Conservation (phyloP, 2,113 vertebrate genomes). For the Gallinago undulata region DNA sequence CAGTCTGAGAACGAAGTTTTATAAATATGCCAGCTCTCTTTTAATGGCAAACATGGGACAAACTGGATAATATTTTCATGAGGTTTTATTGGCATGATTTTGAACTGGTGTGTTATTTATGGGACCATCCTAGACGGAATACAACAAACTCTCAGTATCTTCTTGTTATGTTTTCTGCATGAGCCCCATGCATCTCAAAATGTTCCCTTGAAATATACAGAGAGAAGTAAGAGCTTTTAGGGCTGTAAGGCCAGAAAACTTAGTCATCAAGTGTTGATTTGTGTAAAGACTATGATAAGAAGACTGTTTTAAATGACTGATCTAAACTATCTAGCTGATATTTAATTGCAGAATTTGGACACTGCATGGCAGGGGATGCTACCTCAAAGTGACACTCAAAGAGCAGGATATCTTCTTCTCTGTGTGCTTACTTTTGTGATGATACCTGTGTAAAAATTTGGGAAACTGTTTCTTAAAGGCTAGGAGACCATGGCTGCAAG, state of each 20-base stretch:
- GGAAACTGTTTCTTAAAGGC: neutral
- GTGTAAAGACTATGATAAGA: neutral
- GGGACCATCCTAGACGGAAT: neutral
- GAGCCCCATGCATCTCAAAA: neutral
- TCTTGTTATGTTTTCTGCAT: neutral
- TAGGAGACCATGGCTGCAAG: fast-evolving
- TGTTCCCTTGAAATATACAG: neutral
- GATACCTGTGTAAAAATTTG: neutral
- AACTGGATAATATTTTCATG: neutral
- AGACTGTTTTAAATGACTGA: neutral
- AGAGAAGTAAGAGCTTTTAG: neutral
- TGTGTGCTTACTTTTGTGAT: neutral
- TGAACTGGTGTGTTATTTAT: neutral
- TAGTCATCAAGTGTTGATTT: neutral
- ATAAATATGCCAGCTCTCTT: neutral
- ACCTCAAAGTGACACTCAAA: neutral
- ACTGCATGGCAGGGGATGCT: neutral
- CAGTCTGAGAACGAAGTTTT: neutral
- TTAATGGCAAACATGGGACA: neutral
- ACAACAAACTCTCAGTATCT: neutral
- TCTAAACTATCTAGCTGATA: neutral
- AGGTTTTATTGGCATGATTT: neutral
- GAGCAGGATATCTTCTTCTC: neutral
- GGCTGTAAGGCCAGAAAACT: neutral
- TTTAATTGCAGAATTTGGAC: neutral